Evolutionary conservation across 1,140 invertebrate genomes (phyloP).

Genomic region (Lepidurus packardi): DNA sequence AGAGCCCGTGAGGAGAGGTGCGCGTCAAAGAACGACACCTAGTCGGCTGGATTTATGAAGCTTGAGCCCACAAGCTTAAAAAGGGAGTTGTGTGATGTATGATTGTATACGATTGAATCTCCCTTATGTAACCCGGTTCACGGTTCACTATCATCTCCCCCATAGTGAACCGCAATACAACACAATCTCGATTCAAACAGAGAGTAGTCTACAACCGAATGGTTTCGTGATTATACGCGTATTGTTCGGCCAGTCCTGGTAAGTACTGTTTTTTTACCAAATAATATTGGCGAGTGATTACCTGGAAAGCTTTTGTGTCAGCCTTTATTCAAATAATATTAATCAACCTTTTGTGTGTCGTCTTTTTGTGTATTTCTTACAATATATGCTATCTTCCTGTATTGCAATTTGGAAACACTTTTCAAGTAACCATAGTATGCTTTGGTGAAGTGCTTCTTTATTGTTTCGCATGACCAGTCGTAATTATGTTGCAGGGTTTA

Average conservation of each 20-base stretch:
- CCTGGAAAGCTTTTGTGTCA: neutral
- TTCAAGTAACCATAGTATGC: neutral
- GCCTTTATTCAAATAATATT: no score
- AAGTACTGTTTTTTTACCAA: neutral
- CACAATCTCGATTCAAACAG: no score
- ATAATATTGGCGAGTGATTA: neutral
- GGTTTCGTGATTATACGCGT: neutral
- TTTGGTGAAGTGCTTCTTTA: neutral
- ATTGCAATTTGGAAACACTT: neutral
- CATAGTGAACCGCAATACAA: no score
- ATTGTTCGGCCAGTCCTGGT: neutral
- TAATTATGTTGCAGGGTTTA: neutral
- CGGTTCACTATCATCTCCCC: no score
- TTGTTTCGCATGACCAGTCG: neutral
- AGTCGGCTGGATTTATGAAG: no score
- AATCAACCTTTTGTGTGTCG: neutral
- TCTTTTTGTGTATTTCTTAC: neutral
- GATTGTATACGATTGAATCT: no score
- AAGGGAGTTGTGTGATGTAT: no score
- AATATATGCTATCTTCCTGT: neutral
- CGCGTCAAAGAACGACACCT: no score
- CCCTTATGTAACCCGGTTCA: no score
- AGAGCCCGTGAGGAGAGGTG: no score
- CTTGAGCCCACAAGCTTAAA: no score
- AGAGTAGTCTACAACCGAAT: neutral